Evolutionary conservation across 2,113 vertebrate genomes (phyloP), one percentile per base, ranked within the genome.

Genomic region (Mus pahari): DNA sequence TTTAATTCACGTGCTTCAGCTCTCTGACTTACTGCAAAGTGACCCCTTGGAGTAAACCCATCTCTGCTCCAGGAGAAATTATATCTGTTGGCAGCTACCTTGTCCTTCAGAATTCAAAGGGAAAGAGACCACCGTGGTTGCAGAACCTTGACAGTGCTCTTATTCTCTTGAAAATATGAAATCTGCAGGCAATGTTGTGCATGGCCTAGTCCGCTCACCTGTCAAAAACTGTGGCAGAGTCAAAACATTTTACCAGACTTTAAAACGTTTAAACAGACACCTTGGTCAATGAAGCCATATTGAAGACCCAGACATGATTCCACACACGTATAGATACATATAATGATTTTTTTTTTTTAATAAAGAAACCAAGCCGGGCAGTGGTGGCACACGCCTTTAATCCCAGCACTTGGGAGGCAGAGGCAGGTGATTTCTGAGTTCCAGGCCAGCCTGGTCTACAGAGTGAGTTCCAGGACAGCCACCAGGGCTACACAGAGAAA

Each of bases 1-100:
- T 97, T 97, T 98, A 96, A 97, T 96, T 98, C 73, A 86, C 90
- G 42, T 39, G 50, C 89, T 68, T 95, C 87, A 79, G 58, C 89
- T 89, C 91, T 88, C 73, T 73, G 74, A 86, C 58, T 92, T 84
- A 42, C 78, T 96, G 58, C n/a, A 94, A 86, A 89, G 36, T 74
- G 81, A 96, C 58, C 39, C 90, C 55, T 11, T 19, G 6, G 88
- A 45, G 84, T 90, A 94, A 45, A 20, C 28, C 22, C 83, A 10
- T 89, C 91, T 96, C 70, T 95, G 31, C 60, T 96, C 73, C 89
- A 83, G 53, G 58, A 95, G 86, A 92, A 95, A 96, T 50, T 95
- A 75, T 84, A 88, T 91, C 53, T 62, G 91, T 36, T 96, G 96
- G 75, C 88, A 94, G 71, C 71, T 62, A 90, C 4, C 26, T 28